Evolutionary conservation across 2,888 invertebrate genomes (phyloP).

Genomic region (Anarsia innoxiella): DNA sequence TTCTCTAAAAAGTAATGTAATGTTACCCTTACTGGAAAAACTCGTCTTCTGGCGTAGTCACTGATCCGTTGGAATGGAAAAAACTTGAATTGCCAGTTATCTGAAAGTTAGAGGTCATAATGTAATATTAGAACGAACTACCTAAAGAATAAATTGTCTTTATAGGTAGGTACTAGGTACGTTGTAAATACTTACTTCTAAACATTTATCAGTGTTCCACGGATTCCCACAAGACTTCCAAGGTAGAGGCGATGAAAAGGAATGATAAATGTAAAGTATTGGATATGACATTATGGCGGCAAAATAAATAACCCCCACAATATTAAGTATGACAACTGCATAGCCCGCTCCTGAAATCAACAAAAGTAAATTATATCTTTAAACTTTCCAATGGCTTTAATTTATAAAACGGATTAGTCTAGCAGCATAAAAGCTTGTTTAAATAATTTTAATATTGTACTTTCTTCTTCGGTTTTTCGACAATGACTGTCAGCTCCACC

Average conservation of each 20-base stretch:
- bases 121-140: no score
- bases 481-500: no score
- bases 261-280: conserved; percentile 84
- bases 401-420: no score
- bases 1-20: background rate
- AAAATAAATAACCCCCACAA: conserved; percentile 88
- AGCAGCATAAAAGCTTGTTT: no score
- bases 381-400: background rate
- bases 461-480: no score
- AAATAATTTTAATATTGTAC: no score
- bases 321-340: conserved; percentile 86
- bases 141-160: background rate
- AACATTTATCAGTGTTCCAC: conserved; percentile 89
- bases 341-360: conserved; percentile 85
- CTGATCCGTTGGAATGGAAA: conserved; percentile 41
- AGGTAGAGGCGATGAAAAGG: conserved; percentile 79
- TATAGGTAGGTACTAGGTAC: background rate
- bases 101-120: no score
- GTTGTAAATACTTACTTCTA: conserved; percentile 62
- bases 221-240: conserved; percentile 86
- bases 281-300: conserved; percentile 91
- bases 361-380: background rate
- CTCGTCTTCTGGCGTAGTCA: conserved; percentile 85
- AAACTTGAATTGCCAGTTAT: conserved; percentile 49
- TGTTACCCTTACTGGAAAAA: conserved; percentile 84